Evolutionary conservation across 1,140 invertebrate species (phyloP), one percentile per base, ranked within the genome.

Genomic region (Octopus sinensis): DNA sequence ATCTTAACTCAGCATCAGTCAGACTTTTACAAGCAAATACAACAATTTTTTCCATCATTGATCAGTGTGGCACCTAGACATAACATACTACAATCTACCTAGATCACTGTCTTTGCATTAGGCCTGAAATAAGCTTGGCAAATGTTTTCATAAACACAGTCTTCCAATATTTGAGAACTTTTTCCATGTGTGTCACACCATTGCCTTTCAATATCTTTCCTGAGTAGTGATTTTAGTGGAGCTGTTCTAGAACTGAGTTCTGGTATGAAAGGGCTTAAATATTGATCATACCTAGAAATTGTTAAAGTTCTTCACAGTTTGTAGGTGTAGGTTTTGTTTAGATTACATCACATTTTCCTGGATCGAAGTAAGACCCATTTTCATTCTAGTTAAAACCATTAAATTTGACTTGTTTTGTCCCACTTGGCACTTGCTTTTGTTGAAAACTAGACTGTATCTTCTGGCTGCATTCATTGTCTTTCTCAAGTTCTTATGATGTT

Each of bases 1-100:
- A 92, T 56, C 91, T 91, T 56, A 84, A 53, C 84, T 93, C 90
- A 54, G 88, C 85, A 7, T 80, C 7, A 6, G 89, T 90, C 12
- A 92, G 82, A 10, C 89, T 86, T 56, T 90, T 82, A 6, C 91
- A 92, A 6, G 90, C 89, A 83, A 87, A 92, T 6, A 89, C 88
- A 5, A 92, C 86, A 3, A 89, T 89, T 84, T 84, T 86, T 86
- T 88, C 88, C 43, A 79, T 91, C 86, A 83, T 93, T 91, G 6
- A 91, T 75, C 2, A 92, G 68, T 10, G 90, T 87, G 53, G 88
- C 88, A 23, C 90, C 91, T 43, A 92, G 80, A 1, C 89, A 91
- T 62, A 86, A n/a, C 51, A 84, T 84, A 30, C 75, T 84, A 13
- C 84, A 82, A 83, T 88, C 87, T 13, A 79, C 56, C 80, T 73